These are phyloP conservation scores for Nestor notabilis DNA, from an alignment of 2,113 vertebrate genomes.

Conservation along the genomic window DNA sequence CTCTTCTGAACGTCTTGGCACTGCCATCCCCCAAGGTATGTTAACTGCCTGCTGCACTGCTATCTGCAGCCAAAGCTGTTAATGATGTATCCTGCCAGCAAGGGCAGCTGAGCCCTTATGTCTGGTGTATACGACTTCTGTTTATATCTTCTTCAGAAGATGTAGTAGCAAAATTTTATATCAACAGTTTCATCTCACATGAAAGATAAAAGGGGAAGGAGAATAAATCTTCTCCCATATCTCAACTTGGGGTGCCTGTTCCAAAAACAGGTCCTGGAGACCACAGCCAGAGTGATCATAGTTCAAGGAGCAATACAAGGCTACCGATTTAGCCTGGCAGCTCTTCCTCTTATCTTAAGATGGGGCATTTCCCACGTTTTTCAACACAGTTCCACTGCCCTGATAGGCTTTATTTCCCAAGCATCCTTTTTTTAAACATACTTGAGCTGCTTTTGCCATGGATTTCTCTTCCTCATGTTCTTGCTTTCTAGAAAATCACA, in stretches of 20 bases:
- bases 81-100: neutral
- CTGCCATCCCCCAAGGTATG: neutral
- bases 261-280: neutral
- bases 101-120: neutral
- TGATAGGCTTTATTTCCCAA: neutral
- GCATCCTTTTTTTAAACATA: neutral
- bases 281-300: neutral
- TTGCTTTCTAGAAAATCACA: slow-evolving; percentile 10
- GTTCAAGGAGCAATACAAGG: neutral
- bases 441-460: neutral
- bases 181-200: slow-evolving; percentile 3
- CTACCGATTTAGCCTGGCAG: neutral
- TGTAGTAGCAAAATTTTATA: neutral
- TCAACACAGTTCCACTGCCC: neutral
- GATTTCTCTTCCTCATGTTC: neutral
- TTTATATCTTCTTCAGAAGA: neutral
- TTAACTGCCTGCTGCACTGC: neutral
- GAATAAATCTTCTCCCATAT: neutral
- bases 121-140: neutral
- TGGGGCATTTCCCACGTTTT: neutral
- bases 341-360: neutral
- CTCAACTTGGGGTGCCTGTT: neutral
- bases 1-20: neutral
- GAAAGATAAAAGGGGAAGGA: neutral
- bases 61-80: neutral